Base-by-base conservation (phyloP, 2,797 vertebrate species). In the Betta splendens region DNA sequence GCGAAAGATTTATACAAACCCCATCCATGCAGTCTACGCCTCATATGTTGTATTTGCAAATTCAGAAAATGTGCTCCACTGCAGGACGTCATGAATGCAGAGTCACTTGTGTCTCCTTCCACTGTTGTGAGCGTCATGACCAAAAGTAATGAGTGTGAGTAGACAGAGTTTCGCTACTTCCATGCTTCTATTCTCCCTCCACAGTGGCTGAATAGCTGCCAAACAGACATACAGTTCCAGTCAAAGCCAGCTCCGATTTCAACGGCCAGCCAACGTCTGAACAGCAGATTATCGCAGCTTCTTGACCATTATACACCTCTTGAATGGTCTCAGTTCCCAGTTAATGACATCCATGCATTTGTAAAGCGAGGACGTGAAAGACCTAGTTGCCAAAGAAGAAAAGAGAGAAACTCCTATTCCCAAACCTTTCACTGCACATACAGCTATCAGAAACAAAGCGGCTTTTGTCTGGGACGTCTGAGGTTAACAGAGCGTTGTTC, bases 401-500 rank as follows among this genome's bases (percentile, higher is more conserved):
- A 82, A 72, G 74, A 65, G 50, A 67, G 63, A 77, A 79, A 73
- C 84, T 90, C 89, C 88, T 80, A 79, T 85, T 69, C 77, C 52
- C 79, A 73, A 76, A 52, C 79, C 84, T 85, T 79, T 86, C 77
- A 86, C 58, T 25, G 66, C 79, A 70, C 77, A 74, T 69, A 72
- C 69, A 84, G 82, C 65, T 64, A 65, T 38, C 54, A 58, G 50
- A 74, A 70, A 91, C 87, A 91, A 92, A 88, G 85, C 67, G 37
- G 72, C 86, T 87, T 90, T 92, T 93, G 89, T 92, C 62, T 31
- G 42, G 48, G 55, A 38, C 81, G 77, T 79, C 79, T 78, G 70
- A 81, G 88, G 89, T 90, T 89, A 91, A 90, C 72, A 55, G 75
- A 86, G 79, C 77, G 69, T 80, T 81, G 75, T 75, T 77, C 75